phyloP scores from a whole-genome alignment of 2,797 vertebrate genomes.

The Pagetopsis macropterus region DNA sequence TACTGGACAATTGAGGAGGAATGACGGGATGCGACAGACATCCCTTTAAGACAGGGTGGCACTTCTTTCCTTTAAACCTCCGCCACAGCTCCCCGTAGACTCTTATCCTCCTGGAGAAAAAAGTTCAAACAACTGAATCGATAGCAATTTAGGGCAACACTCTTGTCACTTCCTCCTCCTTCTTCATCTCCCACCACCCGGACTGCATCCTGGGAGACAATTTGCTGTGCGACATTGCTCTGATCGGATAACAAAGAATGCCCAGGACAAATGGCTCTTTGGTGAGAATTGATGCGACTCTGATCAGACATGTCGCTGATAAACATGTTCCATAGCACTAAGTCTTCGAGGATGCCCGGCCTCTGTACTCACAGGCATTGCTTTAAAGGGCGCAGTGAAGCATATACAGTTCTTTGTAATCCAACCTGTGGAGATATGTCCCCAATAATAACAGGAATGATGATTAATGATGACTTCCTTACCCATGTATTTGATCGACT shows the following conservation, averaged over 20 bases:
- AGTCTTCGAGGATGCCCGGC: constrained; percentile 14
- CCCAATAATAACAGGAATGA: not conserved
- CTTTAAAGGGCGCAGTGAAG: constrained; percentile 1
- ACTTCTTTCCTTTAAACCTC: constrained; percentile 55
- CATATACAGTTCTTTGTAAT: not conserved
- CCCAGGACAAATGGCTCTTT: constrained; percentile 66
- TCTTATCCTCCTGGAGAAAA: constrained; percentile 70
- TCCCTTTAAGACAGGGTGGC: constrained; percentile 50
- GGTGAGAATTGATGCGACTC: constrained; percentile 52
- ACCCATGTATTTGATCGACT: not conserved
- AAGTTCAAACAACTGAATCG: constrained; percentile 75
- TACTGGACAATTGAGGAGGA: constrained; percentile 36
- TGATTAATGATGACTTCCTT: not conserved
- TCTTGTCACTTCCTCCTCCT: constrained; percentile 73
- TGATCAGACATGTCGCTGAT: constrained; percentile 53
- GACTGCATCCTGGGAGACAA: constrained; percentile 67
- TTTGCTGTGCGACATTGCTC: constrained; percentile 67
- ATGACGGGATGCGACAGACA: constrained; percentile 46
- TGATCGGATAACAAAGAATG: constrained; percentile 70
- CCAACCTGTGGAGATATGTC: not conserved
- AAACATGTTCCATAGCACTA: constrained; percentile 46
- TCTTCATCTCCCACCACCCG: constrained; percentile 67
- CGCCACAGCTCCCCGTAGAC: constrained; percentile 46
- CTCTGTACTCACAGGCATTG: constrained; percentile 7
- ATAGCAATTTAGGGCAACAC: constrained; percentile 78